phyloP scores from a whole-genome alignment of 2,797 vertebrate genomes.

The Enteromius unitaeniatus region DNA sequence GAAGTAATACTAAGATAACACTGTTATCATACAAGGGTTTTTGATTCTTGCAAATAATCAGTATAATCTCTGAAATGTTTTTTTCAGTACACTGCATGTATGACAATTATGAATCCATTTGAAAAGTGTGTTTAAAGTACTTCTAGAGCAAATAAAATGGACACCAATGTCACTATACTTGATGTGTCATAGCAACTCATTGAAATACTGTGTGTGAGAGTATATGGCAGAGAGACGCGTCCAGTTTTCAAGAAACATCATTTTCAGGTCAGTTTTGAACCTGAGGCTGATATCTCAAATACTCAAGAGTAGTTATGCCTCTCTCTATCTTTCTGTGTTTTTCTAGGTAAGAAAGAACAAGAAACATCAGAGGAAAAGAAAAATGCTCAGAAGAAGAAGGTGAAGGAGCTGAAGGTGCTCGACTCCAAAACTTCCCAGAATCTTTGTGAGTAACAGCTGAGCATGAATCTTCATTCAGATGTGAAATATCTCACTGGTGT shows the following conservation, averaged over 20 bases:
- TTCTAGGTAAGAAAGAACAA: slow-evolving; percentile 83
- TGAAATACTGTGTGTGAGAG: not conserved
- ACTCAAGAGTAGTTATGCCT: not conserved
- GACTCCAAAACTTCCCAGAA: slow-evolving; percentile 85
- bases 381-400: slow-evolving; percentile 84
- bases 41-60: not conserved
- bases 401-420: slow-evolving; percentile 87
- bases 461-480: not conserved
- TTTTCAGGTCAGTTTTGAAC: not conserved
- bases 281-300: not conserved
- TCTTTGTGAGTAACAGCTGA: slow-evolving; percentile 81
- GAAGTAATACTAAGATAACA: not conserved
- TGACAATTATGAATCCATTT: not conserved
- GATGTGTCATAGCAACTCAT: not conserved
- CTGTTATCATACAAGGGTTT: not conserved
- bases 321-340: slow-evolving; percentile 12
- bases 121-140: not conserved
- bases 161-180: not conserved
- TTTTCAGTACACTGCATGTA: not conserved
- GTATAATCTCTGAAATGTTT: not conserved
- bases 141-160: not conserved
- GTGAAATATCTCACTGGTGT: not conserved
- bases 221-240: not conserved
- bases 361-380: slow-evolving; percentile 83
- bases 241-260: not conserved